phyloP scores from a whole-genome alignment of 2,888 invertebrate genomes.

The Torymus tubicola region DNA sequence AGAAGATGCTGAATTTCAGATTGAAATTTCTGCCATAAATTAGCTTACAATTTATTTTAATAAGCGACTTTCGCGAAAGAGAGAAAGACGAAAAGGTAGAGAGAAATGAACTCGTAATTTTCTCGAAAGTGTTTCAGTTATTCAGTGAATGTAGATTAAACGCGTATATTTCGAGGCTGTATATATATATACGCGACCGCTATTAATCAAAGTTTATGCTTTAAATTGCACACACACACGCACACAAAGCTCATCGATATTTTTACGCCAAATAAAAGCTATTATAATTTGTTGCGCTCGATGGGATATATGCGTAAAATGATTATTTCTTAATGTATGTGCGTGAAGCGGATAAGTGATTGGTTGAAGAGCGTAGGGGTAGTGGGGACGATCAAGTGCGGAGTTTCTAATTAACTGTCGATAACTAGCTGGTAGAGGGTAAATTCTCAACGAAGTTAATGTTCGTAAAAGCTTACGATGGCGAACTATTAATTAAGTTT shows the following conservation, averaged over 20 bases:
- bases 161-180: conserved; percentile 17
- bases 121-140: conserved; percentile 40
- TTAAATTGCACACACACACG: conserved; percentile 5
- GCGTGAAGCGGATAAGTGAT: not conserved
- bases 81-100: not conserved
- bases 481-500: not conserved
- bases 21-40: conserved; percentile 55
- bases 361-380: too few relatives aligned
- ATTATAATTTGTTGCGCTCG: conserved; percentile 20
- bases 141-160: conserved; percentile 20
- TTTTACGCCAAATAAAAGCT: conserved; percentile 27
- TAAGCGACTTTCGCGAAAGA: conserved; percentile 22
- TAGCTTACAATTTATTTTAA: conserved; percentile 56
- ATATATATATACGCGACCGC: conserved; percentile 1
- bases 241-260: conserved; percentile 4
- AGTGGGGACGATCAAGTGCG: not conserved
- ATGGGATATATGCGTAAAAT: conserved; percentile 3
- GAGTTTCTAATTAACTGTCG: conserved; percentile 28
- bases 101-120: conserved; percentile 36
- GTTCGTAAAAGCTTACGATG: not conserved
- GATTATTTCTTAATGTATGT: conserved; percentile 6
- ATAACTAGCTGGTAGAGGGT: not conserved
- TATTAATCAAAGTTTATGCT: conserved; percentile 36
- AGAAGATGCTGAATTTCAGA: conserved; percentile 42
- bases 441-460: conserved; percentile 5